Evolutionary conservation across 2,888 invertebrate genomes (phyloP).

Genomic region (Nowickia ferox): DNA sequence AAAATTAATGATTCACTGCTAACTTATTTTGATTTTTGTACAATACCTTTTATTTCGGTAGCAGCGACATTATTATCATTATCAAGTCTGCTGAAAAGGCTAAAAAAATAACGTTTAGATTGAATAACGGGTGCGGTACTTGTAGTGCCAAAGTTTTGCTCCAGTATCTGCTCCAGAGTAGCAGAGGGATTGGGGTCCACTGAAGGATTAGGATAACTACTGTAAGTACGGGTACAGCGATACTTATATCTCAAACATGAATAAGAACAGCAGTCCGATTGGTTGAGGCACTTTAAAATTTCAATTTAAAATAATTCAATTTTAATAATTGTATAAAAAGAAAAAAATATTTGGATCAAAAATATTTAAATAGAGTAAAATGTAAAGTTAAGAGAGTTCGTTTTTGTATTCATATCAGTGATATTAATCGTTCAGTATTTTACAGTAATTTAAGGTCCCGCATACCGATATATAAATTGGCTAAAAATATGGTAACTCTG

Average conservation of each 20-base stretch:
- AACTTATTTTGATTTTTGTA: conserved; percentile 14
- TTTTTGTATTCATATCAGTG: too few species aligned
- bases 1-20: background rate
- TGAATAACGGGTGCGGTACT: background rate
- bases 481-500: too few species aligned
- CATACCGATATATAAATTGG: too few species aligned
- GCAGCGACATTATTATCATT: conserved; percentile 1
- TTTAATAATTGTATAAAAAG: background rate
- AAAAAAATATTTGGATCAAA: background rate
- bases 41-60: conserved; percentile 15
- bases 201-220: conserved; percentile 59
- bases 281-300: conserved; percentile 78
- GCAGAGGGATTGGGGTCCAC: conserved; percentile 38
- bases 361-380: background rate
- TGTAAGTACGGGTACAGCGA: conserved; percentile 74
- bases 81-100: conserved; percentile 16
- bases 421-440: too few species aligned
- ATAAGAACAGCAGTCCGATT: conserved; percentile 81
- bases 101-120: conserved; percentile 27
- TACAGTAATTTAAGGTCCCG: too few species aligned
- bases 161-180: conserved; percentile 70
- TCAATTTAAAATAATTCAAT: conserved; percentile 7
- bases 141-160: conserved; percentile 65
- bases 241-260: conserved; percentile 79
- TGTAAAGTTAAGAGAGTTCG: too few species aligned